Percentiles rank a stretch among this genome's conserved stretches.
phyloP scores from a whole-genome alignment of 2,888 invertebrate species.

The Zhengitettix transpicula region DNA sequence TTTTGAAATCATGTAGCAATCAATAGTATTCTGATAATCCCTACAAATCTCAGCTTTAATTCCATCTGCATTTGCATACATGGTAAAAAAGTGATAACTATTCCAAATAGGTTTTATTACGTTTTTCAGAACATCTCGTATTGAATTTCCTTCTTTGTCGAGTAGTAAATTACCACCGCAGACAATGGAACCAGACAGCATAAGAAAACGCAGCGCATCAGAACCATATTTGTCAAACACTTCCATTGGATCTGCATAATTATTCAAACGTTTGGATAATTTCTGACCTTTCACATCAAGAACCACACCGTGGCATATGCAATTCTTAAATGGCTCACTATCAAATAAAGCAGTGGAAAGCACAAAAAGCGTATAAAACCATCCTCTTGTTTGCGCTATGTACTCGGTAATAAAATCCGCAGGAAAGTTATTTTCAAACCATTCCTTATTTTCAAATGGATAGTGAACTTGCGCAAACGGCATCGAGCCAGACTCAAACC shows the following conservation, averaged over 20 bases:
- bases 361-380: background rate
- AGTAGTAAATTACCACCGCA: no score
- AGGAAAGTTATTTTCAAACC: background rate
- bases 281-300: background rate
- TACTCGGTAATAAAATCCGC: background rate
- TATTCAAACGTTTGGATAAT: background rate
- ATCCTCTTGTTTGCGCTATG: background rate
- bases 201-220: no score
- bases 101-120: no score
- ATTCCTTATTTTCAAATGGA: background rate
- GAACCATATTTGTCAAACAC: background rate
- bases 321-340: background rate
- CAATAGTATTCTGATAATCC: background rate
- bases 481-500: background rate
- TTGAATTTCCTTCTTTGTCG: no score
- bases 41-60: background rate
- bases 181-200: no score
- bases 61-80: no score
- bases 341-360: background rate
- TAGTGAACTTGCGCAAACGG: background rate
- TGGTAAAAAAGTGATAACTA: no score
- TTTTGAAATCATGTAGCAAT: background rate
- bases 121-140: no score
- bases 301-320: background rate
- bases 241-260: background rate